Percentiles rank a stretch among this genome's conserved stretches.
These are phyloP conservation scores for Chauna torquata DNA, from an alignment of 2,113 vertebrate species.

Conservation along the genomic window DNA sequence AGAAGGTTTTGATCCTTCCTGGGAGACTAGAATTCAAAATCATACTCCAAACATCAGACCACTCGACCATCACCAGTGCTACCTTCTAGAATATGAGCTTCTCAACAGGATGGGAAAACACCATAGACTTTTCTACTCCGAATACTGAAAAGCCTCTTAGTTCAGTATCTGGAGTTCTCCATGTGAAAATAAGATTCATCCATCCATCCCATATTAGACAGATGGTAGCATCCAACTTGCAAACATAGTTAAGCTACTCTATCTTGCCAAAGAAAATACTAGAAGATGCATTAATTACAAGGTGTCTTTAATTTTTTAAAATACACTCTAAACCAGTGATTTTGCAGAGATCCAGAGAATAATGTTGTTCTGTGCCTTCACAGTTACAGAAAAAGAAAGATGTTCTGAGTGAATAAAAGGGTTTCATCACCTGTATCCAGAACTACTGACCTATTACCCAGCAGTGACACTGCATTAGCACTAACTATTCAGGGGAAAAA, in stretches of 20 bases:
- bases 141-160: not conserved
- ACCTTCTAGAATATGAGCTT: not conserved
- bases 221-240: not conserved
- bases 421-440: not conserved
- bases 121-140: not conserved
- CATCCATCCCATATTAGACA: not conserved
- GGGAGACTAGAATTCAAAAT: not conserved
- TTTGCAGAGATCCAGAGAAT: not conserved
- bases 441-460: not conserved
- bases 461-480: not conserved
- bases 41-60: not conserved
- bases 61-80: not conserved
- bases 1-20: not conserved
- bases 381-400: not conserved
- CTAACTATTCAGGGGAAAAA: not conserved
- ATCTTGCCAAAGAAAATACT: not conserved
- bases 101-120: not conserved
- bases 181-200: not conserved
- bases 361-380: not conserved
- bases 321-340: not conserved
- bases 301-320: not conserved
- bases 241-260: not conserved
- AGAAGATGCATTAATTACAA: not conserved
- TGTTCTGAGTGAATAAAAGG: not conserved
- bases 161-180: not conserved